Conservation (phyloP, 92 coral and sea anemone species). For the Anthopleura xanthogrammica region DNA sequence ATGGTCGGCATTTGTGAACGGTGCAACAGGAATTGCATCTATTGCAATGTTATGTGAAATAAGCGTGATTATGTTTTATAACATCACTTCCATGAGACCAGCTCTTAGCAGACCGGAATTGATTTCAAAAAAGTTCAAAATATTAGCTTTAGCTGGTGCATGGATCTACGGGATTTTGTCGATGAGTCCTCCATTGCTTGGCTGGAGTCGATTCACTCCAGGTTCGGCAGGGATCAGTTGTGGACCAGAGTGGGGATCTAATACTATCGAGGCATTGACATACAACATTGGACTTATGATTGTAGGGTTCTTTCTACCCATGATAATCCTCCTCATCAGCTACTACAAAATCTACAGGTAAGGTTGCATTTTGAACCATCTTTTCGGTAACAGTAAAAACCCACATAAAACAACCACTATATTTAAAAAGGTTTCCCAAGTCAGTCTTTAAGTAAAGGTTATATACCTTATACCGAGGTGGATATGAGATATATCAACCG, state of each 20-base stretch:
- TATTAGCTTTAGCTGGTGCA: conserved; percentile 38
- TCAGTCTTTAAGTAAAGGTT: no score
- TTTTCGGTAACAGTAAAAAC: no score
- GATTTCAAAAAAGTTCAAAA: conserved; percentile 8
- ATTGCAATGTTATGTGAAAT: conserved; percentile 38
- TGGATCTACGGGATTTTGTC: no score
- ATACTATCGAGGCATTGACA: conserved; percentile 20
- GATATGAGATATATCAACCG: no score
- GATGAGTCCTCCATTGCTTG: conserved; percentile 24
- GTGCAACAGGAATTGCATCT: no score
- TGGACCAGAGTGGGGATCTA: conserved; percentile 66
- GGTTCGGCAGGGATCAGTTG: conserved; percentile 73
- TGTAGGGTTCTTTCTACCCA: conserved; percentile 17
- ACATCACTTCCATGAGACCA: conserved; percentile 29
- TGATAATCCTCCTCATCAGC: conserved; percentile 23
- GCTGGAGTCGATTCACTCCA: conserved; percentile 64
- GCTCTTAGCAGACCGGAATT: conserved; percentile 17
- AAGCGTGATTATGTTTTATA: conserved; percentile 47
- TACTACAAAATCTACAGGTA: conserved; percentile 1
- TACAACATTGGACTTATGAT: conserved; percentile 51
- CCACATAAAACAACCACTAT: no score
- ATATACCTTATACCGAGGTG: no score
- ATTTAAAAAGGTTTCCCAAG: no score
- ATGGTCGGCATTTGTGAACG: conserved; percentile 41
- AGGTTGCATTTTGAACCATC: conserved; percentile 45